Evolutionary conservation across 1,140 invertebrate species (phyloP).

Genomic region (Tetramorium parvispinum): DNA sequence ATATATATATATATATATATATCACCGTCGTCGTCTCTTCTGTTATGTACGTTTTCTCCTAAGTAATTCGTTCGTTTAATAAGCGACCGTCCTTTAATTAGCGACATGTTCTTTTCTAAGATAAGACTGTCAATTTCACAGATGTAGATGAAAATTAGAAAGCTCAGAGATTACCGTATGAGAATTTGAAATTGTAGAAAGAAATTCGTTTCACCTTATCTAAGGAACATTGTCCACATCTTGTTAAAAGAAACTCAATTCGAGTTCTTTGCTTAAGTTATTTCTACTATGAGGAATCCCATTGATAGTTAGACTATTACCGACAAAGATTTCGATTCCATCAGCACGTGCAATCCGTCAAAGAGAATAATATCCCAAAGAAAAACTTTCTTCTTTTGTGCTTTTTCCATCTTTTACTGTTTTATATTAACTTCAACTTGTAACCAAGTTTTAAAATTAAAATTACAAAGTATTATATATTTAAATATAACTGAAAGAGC

Average conservation of each 20-base stretch:
- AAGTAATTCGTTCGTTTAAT: background rate
- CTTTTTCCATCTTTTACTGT: background rate
- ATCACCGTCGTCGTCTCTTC: background rate
- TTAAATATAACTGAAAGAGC: background rate
- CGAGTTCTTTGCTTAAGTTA: background rate
- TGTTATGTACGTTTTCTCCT: background rate
- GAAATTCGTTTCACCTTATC: background rate
- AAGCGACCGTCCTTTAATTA: background rate
- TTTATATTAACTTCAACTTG: background rate
- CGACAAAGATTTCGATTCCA: conserved; percentile 38
- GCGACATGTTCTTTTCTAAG: background rate
- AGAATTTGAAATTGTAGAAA: background rate
- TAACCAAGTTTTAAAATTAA: background rate
- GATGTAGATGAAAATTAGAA: background rate
- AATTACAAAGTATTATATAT: background rate
- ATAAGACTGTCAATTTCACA: conserved; percentile 2
- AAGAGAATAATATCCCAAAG: background rate
- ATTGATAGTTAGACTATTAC: background rate
- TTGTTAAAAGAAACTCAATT: conserved; percentile 5
- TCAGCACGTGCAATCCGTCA: background rate
- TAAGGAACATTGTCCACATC: background rate
- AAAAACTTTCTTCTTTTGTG: background rate
- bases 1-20: too few relatives aligned
- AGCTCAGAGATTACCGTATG: background rate
- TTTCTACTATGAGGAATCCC: conserved; percentile 11